phyloP scores from a whole-genome alignment of 2,113 vertebrate genomes.

The Numenius arquata region DNA sequence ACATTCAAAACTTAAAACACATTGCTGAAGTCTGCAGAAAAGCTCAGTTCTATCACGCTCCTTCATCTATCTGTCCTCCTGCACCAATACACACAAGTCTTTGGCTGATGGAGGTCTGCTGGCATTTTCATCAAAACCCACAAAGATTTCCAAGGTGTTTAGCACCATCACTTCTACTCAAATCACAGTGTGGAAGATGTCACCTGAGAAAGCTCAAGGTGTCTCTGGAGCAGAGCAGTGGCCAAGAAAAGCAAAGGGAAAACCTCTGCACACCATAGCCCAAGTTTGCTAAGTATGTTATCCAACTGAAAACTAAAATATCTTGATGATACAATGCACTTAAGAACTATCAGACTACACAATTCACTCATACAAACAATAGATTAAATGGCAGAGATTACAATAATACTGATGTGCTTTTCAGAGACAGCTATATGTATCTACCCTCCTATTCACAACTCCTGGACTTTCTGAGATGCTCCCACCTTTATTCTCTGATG shows the following conservation, averaged over 20 bases:
- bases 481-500: not conserved
- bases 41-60: not conserved
- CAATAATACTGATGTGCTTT: not conserved
- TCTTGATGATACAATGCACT: not conserved
- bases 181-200: not conserved
- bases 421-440: not conserved
- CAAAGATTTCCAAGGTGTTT: not conserved
- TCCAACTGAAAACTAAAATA: not conserved
- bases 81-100: not conserved
- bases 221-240: not conserved
- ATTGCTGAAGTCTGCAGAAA: not conserved
- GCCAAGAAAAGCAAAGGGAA: not conserved
- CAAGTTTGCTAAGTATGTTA: not conserved
- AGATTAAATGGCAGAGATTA: not conserved
- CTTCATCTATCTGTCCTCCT: not conserved
- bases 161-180: not conserved
- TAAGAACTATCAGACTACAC: not conserved
- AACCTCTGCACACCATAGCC: not conserved
- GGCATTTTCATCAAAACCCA: not conserved
- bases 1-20: not conserved
- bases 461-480: not conserved
- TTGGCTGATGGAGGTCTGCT: not conserved
- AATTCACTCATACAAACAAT: not conserved
- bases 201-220: not conserved
- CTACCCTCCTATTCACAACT: not conserved